Conservation (phyloP, 2,888 invertebrate genomes). For the Hemistola chrysoprasaria region DNA sequence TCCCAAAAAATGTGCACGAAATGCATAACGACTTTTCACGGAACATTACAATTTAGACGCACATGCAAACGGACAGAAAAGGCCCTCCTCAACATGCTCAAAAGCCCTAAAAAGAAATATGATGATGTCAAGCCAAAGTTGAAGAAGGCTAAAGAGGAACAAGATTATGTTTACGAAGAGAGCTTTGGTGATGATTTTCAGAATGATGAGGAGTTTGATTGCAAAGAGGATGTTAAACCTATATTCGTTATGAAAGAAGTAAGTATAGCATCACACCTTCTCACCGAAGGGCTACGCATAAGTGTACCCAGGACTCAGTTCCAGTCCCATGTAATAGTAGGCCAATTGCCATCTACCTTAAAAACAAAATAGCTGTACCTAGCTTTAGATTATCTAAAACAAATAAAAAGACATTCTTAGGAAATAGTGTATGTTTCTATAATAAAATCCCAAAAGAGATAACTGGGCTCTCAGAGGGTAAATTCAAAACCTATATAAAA, state of each 20-base stretch:
- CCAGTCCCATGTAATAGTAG: too few relatives aligned
- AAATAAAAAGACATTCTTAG: too few relatives aligned
- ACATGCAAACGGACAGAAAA: slow-evolving; percentile 14
- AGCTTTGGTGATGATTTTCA: slow-evolving; percentile 24
- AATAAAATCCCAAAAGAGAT: too few relatives aligned
- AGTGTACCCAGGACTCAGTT: too few relatives aligned
- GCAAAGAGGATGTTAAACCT: slow-evolving; percentile 13
- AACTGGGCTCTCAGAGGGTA: too few relatives aligned
- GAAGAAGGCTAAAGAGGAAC: slow-evolving; percentile 16
- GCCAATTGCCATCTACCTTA: not conserved
- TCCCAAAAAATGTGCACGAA: slow-evolving; percentile 1
- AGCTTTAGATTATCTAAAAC: too few relatives aligned
- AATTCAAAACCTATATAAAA: too few relatives aligned
- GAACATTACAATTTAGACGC: not conserved
- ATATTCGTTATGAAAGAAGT: slow-evolving; percentile 23
- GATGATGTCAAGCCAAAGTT: slow-evolving; percentile 14
- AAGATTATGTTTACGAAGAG: slow-evolving; percentile 22
- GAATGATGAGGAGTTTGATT: slow-evolving; percentile 22
- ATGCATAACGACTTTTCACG: not conserved
- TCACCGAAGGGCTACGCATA: too few relatives aligned
- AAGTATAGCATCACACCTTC: too few relatives aligned
- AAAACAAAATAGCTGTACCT: too few relatives aligned
- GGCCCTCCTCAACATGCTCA: slow-evolving; percentile 32
- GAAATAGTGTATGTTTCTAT: too few relatives aligned
- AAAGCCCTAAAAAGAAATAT: slow-evolving; percentile 14